Conservation (phyloP, 2,888 invertebrate species). For the Orgyia antiqua region DNA sequence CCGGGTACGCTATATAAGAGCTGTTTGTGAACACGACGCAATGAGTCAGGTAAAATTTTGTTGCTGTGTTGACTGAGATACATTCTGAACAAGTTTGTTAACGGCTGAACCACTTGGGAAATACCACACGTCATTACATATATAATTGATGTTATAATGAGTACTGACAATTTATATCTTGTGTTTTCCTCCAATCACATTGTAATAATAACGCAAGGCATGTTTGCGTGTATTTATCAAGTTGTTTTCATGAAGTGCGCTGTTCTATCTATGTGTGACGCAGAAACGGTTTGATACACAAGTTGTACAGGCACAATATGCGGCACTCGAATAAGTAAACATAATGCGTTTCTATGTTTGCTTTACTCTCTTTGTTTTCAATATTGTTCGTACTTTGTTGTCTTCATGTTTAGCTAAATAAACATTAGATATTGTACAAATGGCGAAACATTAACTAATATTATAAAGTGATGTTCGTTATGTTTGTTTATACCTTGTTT, state of each 20-base stretch:
- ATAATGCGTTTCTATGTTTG: neutral
- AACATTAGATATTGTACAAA: too few species aligned
- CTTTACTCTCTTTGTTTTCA: neutral
- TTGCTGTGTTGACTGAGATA: constrained; percentile 39
- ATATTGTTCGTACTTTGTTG: too few species aligned
- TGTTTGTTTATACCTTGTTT: too few species aligned
- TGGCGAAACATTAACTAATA: too few species aligned
- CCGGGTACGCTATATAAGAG: constrained; percentile 23
- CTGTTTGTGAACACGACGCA: constrained; percentile 37
- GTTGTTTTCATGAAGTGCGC: constrained; percentile 39
- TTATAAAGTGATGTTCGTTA: too few species aligned
- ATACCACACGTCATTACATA: constrained; percentile 50
- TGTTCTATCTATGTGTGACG: constrained; percentile 33
- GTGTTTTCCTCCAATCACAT: constrained; percentile 13
- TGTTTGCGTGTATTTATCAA: too few species aligned
- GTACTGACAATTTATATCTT: constrained; percentile 9
- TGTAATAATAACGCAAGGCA: too few species aligned
- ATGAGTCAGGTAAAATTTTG: constrained; percentile 50
- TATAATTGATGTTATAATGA: constrained; percentile 23
- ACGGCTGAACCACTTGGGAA: constrained; percentile 38
- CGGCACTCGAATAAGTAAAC: too few species aligned
- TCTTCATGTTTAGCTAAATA: too few species aligned
- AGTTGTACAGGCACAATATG: constrained; percentile 23
- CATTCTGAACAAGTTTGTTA: constrained; percentile 35
- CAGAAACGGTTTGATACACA: constrained; percentile 28